Evolutionary conservation across 2,888 invertebrate species (phyloP), one percentile per base, ranked within the genome.

Genomic region (Sisyra terminalis): DNA sequence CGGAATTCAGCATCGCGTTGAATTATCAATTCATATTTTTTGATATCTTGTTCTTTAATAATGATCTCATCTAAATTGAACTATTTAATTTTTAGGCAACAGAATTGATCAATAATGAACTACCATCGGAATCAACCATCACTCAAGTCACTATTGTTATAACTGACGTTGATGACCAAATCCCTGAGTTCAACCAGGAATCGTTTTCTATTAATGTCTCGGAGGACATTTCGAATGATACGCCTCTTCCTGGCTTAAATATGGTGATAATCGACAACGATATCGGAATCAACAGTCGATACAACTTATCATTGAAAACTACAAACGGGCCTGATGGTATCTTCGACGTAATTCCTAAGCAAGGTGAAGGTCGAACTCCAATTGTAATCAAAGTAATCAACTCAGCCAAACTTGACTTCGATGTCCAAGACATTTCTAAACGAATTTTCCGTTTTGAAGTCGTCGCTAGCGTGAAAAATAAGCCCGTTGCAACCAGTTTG

Each of bases 121-220:
- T 78, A 16, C 76, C 79, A 5, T 74, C 75, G 0, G 83, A 83
- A 49, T 72, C 70, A 24, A 68, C 80, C 1, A 67, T 70, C 1
- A 76, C 81, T 2, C 69, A 76, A 30, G 67, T 86, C 0, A 84
- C 84, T 1, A 77, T 86, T 30, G 78, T 86, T 1, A 75, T 86
- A 17, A 79, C 79, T 1, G 86, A 87, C 52, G 74, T 77, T 0
- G 84, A 86, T 50, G 86, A 86, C 53, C 76, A 84, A 48, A 64
- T 70, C 10, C 85, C 86, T 1, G 63, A 69, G 49, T 86, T 86
- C 50, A 84, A 80, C 51, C 66, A 69, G 48, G 63, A 72, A 2
- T 59, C 65, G 2, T 83, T 78, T 45, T 69, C 73, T 49, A 70
- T 85, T 40, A 75, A 75, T 0, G 75, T 86, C 45, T 77, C 82